Evolutionary conservation across 2,888 invertebrate genomes (phyloP), one percentile per base, ranked within the genome.

Genomic region (Nemapogon koenigi): DNA sequence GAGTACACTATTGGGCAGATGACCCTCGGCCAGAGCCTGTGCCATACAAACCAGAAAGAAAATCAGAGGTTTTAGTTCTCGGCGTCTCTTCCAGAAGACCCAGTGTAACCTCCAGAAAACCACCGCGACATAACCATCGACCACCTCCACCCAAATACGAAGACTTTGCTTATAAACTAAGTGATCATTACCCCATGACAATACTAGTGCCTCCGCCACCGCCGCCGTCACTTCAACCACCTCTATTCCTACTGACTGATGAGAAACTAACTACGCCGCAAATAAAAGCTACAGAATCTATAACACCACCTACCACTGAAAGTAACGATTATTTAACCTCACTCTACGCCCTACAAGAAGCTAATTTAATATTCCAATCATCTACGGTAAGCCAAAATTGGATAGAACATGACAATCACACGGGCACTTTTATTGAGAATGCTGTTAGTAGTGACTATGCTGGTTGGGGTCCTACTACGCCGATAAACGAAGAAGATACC

Each of bases 1-100:
- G 86, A 22, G 91, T 91, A 2, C 88, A 88, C 49, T 91, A 91
- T 55, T 91, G 91, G 91, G 83, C 87, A 14, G 86, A 87, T 30
- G 84, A 87, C 1, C 81, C 80, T 46, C 81, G 84, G 48, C 68
- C 83, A 1, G 84, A 86, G 44, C 53, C 63, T 10, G 83, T 11
- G 4, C 53, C 62, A 3, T 63, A 67, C 41, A 61, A 63, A 42
- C 76, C 70, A 10, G 79, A 81, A 45, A 84, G 85, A 52, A 88
- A 88, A 57, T 83, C 84, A 2, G 88, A 89, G 62, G 85, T 89
- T 15, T 68, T 88, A 8, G 79, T 89, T 32, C 67, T 89, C 1
- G 89, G 88, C 0, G 84, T 88, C 0, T 82, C 88, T 2, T 86
- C 87, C 1, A 83, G 86, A 43, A 86, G 85, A 52, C 85, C 86